A percentile compares a stretch with the other conserved stretches of the same genome.
phyloP scores from a whole-genome alignment of 2,113 vertebrate species.

The Hucho hucho region DNA sequence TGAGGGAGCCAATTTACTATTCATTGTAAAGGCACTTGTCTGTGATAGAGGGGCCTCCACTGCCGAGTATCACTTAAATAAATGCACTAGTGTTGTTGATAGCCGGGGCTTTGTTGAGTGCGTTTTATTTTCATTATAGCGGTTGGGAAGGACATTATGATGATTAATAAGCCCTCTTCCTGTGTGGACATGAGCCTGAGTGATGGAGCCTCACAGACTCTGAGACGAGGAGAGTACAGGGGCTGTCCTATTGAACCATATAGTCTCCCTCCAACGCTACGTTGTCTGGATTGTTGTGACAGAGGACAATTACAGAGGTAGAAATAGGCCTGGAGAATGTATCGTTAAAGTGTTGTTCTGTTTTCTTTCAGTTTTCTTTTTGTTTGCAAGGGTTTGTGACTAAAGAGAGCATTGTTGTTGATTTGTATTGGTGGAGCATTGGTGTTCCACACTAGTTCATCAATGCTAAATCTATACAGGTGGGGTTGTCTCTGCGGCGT shows the following conservation, averaged over 20 bases:
- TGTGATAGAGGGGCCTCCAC: neutral
- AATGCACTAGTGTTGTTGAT: constrained; percentile 41
- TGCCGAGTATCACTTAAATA: constrained; percentile 28
- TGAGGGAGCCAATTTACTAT: neutral
- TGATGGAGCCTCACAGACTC: constrained; percentile 38
- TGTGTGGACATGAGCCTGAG: constrained; percentile 39
- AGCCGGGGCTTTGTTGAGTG: constrained; percentile 22
- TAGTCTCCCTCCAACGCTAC: neutral
- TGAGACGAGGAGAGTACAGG: constrained; percentile 36
- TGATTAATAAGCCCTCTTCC: constrained; percentile 50
- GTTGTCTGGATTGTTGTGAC: constrained; percentile 35
- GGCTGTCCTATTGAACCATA: constrained; percentile 34
- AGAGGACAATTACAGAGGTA: constrained; percentile 34
- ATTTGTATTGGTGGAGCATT: neutral
- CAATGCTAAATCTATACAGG: neutral
- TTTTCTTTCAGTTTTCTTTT: neutral
- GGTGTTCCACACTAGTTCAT: neutral
- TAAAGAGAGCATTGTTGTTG: neutral
- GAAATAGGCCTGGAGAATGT: constrained; percentile 20
- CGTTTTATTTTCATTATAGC: constrained; percentile 47
- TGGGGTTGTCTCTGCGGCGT: neutral
- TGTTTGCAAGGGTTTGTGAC: neutral
- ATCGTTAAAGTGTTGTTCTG: constrained; percentile 14
- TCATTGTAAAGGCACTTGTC: constrained; percentile 5
- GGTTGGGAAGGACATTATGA: constrained; percentile 34